phyloP scores from a whole-genome alignment of 2,888 invertebrate genomes.

The Linnaemya tessellans region DNA sequence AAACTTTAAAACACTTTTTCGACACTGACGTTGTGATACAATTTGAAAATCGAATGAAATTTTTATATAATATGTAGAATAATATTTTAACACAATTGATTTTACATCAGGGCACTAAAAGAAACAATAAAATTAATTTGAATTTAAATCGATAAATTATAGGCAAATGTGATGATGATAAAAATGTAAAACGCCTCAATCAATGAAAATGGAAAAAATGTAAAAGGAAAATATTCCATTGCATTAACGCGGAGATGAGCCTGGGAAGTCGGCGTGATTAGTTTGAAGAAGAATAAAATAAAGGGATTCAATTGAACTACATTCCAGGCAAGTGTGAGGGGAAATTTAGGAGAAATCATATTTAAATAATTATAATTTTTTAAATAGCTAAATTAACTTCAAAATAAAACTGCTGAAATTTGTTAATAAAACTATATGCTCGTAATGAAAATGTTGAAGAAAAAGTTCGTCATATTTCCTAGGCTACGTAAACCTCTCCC shows the following conservation, averaged over 20 bases:
- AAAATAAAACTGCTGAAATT: too few species aligned
- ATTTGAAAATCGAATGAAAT: constrained; percentile 7
- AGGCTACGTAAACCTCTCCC: too few species aligned
- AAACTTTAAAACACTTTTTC: constrained; percentile 13
- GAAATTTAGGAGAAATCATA: too few species aligned
- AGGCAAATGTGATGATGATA: background rate
- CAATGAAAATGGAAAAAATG: background rate
- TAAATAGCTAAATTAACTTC: too few species aligned
- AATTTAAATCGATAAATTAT: constrained; percentile 29
- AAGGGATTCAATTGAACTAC: background rate
- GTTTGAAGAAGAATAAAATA: background rate
- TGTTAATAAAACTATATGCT: too few species aligned
- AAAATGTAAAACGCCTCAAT: background rate
- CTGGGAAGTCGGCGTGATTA: background rate
- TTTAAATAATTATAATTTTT: background rate
- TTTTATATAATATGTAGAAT: background rate
- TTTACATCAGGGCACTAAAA: background rate
- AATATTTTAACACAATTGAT: background rate
- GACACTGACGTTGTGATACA: background rate
- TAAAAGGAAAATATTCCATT: background rate
- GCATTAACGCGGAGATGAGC: too few species aligned
- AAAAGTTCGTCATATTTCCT: too few species aligned
- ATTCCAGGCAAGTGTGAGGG: background rate
- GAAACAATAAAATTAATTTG: constrained; percentile 7
- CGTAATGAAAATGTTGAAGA: too few species aligned